Evolutionary conservation across 2,113 vertebrate genomes (phyloP).

Genomic region (Glaucidium brasilianum): DNA sequence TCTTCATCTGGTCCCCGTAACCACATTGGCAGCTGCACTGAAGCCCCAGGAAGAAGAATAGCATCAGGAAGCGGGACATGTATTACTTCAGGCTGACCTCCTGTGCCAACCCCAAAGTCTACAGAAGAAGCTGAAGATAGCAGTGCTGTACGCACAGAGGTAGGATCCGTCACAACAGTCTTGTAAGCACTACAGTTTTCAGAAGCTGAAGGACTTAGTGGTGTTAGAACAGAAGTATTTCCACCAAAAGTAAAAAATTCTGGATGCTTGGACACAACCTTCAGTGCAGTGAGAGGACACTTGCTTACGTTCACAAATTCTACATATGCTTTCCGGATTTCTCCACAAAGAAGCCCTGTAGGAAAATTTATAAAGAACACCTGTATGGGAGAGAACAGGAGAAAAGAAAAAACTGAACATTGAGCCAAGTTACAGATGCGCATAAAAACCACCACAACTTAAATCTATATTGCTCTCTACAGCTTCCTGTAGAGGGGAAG

Average conservation of each 20-base stretch:
- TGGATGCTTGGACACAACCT: conserved; percentile 90
- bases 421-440: neutral
- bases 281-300: conserved; percentile 85
- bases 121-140: conserved; percentile 79
- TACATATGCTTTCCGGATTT: conserved; percentile 93
- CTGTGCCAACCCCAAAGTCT: conserved; percentile 78
- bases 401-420: conserved; percentile 9
- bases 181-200: conserved; percentile 95
- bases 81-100: conserved; percentile 76
- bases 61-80: conserved; percentile 84
- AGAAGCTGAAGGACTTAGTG: conserved; percentile 84
- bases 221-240: conserved; percentile 79
- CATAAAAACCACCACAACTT: neutral
- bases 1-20: conserved; percentile 93
- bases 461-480: neutral
- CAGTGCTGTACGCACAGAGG: conserved; percentile 69
- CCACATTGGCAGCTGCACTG: conserved; percentile 93
- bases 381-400: conserved; percentile 72
- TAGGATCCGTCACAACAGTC: conserved; percentile 79
- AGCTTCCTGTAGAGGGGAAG: neutral
- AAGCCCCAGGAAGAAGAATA: conserved; percentile 86
- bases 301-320: conserved; percentile 95
- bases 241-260: conserved; percentile 96
- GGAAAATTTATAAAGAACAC: conserved; percentile 99
- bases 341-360: conserved; percentile 93